Evolutionary conservation across 2,888 invertebrate genomes (phyloP), one percentile per base, ranked within the genome.

Genomic region (Halictus quadricinctus): DNA sequence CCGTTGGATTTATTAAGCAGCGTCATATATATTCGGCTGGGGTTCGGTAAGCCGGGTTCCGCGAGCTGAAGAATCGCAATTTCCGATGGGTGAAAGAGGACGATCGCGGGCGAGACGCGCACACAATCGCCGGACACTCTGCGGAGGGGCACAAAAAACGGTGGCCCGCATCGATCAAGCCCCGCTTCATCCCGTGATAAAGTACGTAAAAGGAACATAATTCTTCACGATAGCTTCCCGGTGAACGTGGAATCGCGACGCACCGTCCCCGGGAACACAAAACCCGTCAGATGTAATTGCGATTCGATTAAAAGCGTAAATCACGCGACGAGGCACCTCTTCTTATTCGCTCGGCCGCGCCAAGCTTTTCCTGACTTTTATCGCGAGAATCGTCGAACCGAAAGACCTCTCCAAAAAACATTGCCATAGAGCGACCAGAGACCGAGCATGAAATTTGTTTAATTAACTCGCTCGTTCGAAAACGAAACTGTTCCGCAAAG

Each of bases 1-100:
- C 86, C 58, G 86, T 60, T 85, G 86, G 90, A 90, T 90, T 90
- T 90, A 90, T 90, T 90, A 90, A 90, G 89, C 90, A 86, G 73
- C 83, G 75, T 77, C 88, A 74, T 88, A 83, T 74, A 83, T 89
- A 86, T 81, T 72, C 79, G 70, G 60, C 58, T 18, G 76, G 43
- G 43, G 81, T 25, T 70, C 58, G 69, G 64, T 29, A 58, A 29
- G 66, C 66, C 21, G 58, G 64, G 25, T 25, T 43, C 72, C 60
- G 66, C 69, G 73, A 41, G 69, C 73, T 48, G 84, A 88, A 76
- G 84, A 84, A 86, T 89, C 84, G 86, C 84, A 85, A 86, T 88
- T 85, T 79, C 87, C 87, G 74, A 88, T 83, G 81, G 64, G 76
- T 54, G 84, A 81, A 82, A 78, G 80, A 46, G 80, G 69, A 77